phyloP scores from a whole-genome alignment of 2,113 vertebrate genomes.

The Vimba vimba region DNA sequence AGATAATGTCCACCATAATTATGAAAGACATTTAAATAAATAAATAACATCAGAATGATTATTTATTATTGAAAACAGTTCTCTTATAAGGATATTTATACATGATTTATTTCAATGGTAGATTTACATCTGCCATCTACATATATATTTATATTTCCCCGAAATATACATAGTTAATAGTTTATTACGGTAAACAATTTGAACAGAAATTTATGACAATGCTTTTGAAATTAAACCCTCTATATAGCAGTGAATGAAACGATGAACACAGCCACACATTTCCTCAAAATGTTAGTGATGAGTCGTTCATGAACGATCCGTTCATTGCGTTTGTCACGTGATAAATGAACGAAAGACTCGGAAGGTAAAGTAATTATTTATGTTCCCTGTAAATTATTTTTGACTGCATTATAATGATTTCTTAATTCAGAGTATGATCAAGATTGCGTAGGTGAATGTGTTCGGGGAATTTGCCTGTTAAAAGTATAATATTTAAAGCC shows the following conservation, averaged over 20 bases:
- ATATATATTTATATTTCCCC: not conserved
- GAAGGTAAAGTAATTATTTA: too few relatives aligned
- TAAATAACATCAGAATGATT: not conserved
- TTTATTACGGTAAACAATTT: not conserved
- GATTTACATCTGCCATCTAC: not conserved
- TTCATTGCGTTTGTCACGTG: too few relatives aligned
- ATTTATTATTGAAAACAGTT: not conserved
- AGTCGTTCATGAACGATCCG: too few relatives aligned
- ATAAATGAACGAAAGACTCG: too few relatives aligned
- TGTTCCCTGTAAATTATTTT: too few relatives aligned
- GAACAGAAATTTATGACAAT: not conserved
- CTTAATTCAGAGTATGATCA: too few relatives aligned
- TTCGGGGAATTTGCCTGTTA: too few relatives aligned
- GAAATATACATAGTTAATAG: not conserved
- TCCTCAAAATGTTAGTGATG: not conserved
- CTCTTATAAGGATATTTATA: not conserved
- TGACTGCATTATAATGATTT: too few relatives aligned
- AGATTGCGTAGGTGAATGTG: too few relatives aligned
- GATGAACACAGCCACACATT: not conserved
- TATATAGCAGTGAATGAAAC: not conserved
- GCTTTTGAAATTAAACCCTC: not conserved
- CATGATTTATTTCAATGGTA: not conserved
- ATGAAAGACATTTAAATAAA: not conserved
- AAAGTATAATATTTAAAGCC: too few relatives aligned
- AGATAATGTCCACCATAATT: not conserved